Base-by-base conservation (phyloP, 1,140 invertebrate genomes). In the Helicoverpa armigera region DNA sequence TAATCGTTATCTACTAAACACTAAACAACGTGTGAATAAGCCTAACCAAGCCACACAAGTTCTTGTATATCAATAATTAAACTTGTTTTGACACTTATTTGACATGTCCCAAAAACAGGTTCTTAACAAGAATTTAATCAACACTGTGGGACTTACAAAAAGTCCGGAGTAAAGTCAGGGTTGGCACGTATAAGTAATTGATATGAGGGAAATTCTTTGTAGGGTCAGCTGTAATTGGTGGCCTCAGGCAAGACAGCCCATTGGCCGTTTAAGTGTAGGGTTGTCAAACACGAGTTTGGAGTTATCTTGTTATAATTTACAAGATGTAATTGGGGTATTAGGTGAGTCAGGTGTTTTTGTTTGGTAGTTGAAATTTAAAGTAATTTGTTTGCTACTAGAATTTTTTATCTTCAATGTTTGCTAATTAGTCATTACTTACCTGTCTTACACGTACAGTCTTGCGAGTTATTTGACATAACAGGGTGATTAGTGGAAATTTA, bases 121-220 rank as follows among this genome's bases (percentile, higher is more conserved):
- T 58, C 80, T 72, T 79, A 72, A 83, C 78, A 84, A 81, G 86
- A 88, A 87, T 90, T 88, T 87, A 87, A 88, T 90, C 85, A 87
- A 82, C 84, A 82, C 80, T 78, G 77, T 50, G 16, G 60, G 29
- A 3, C 18, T 14, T 16, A 73, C 51, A 79, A 82, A 74, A 78
- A 76, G 58, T 53, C 29, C 48, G 72, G 50, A 51, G 63, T 29
- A 35, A 63, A 75, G 61, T 69, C 61, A 85, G 85, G 81, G 86
- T 70, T 85, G 84, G 67, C 81, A 79, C 76, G 63, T 10, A 31
- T 79, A 61, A 67, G 82, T 86, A 88, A 88, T 88, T 85, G 85
- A 86, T 86, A 85, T 85, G 79, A 83, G 73, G 78, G 76, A 63
- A 79, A 79, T 85, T 84, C 79, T 82, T 82, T 73, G 86, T 83